phyloP scores from a whole-genome alignment of 2,888 invertebrate species.

The Drosophila picticornis region DNA sequence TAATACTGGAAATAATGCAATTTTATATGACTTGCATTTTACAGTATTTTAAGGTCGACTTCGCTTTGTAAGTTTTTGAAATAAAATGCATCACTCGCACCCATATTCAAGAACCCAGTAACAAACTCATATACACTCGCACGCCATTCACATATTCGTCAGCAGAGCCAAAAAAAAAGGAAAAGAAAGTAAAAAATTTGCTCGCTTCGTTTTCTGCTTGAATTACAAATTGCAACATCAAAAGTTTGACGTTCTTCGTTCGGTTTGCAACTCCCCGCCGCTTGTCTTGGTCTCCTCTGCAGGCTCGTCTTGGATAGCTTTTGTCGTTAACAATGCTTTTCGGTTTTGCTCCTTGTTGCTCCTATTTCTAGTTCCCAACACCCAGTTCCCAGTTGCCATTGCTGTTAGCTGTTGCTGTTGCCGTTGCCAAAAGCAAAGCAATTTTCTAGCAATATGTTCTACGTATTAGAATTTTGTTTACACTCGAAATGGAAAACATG shows the following conservation, averaged over 20 bases:
- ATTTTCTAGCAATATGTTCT: constrained; percentile 77
- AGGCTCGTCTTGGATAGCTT: constrained; percentile 35
- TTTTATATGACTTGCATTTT: neutral
- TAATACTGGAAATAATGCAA: neutral
- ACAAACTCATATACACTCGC: constrained; percentile 24
- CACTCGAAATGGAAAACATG: constrained; percentile 80
- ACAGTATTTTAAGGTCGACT: constrained; percentile 12
- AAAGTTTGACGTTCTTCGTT: constrained; percentile 82
- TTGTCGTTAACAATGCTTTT: constrained; percentile 79
- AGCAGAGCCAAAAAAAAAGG: constrained; percentile 33
- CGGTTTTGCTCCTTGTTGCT: constrained; percentile 58
- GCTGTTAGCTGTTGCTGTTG: constrained; percentile 55
- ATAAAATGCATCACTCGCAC: constrained; percentile 58
- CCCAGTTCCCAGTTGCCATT: constrained; percentile 36
- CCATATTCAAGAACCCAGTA: constrained; percentile 35
- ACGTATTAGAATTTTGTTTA: constrained; percentile 80
- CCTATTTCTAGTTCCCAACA: constrained; percentile 17
- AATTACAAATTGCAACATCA: constrained; percentile 84
- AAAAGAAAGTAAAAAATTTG: constrained; percentile 61
- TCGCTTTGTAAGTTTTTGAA: constrained; percentile 30
- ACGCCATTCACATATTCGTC: constrained; percentile 60
- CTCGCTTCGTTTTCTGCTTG: constrained; percentile 83
- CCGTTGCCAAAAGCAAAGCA: constrained; percentile 79
- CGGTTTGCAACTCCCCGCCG: constrained; percentile 33
- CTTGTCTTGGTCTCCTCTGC: constrained; percentile 2